Evolutionary conservation across 2,888 invertebrate genomes (phyloP).

Genomic region (Lathronympha strigana): DNA sequence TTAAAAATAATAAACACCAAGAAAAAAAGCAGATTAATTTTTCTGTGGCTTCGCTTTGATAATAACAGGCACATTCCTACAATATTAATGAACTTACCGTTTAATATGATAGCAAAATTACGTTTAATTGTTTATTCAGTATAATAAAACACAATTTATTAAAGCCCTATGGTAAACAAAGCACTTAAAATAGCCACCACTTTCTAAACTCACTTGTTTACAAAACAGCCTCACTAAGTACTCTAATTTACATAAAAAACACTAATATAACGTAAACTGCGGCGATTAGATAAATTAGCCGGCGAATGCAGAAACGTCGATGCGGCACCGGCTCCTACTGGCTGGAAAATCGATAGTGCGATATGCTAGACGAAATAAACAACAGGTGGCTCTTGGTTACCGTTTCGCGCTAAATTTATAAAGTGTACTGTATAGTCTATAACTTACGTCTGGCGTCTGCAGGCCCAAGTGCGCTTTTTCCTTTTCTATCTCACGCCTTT

Average conservation of each 20-base stretch:
- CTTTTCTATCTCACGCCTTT: conserved; percentile 74
- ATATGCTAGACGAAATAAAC: conserved; percentile 36
- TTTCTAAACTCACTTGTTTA: conserved; percentile 6
- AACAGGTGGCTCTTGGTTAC: conserved; percentile 55
- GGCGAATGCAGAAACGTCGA: conserved; percentile 32
- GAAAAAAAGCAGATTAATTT: too few relatives aligned
- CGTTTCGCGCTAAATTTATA: conserved; percentile 38
- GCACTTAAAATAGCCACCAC: conserved; percentile 20
- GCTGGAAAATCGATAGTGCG: conserved; percentile 40
- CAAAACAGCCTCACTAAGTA: conserved; percentile 16
- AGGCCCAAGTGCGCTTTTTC: conserved; percentile 72
- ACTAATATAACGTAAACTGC: conserved; percentile 23
- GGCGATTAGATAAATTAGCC: conserved; percentile 20
- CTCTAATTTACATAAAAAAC: conserved; percentile 23
- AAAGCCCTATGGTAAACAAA: background rate
- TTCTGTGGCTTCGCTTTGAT: too few relatives aligned
- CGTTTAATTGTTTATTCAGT: background rate
- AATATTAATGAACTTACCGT: background rate
- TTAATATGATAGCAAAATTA: background rate
- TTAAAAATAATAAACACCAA: too few relatives aligned
- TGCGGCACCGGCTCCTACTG: conserved; percentile 35
- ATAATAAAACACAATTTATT: background rate
- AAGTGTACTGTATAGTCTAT: conserved; percentile 19
- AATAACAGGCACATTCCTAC: too few relatives aligned
- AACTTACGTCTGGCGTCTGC: conserved; percentile 45